Base-by-base conservation (phyloP, 1,140 invertebrate species). In the Ditylenchus dipsaci region DNA sequence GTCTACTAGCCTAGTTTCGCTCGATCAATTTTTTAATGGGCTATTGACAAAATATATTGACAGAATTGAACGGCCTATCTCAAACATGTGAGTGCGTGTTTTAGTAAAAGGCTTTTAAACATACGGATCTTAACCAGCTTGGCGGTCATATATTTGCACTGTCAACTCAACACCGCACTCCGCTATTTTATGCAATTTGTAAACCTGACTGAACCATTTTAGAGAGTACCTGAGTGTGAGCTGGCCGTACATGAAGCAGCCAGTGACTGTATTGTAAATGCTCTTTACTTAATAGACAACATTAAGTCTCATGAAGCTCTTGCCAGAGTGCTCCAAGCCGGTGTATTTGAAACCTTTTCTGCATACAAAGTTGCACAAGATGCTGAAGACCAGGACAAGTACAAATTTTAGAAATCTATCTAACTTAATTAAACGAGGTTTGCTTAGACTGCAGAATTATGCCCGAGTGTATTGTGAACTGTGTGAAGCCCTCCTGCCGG, bases 391-490 rank as follows among this genome's bases (percentile, higher is more conserved):
- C 88, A 89, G 70, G 91, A 94, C 78, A 88, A 88, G 87, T 87
- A 61, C 1, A 38, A 13, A 19, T 61, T 63, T 38, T 38, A 19
- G 19, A 59, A 61, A 61, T 27, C n/a, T 61, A 8, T 76, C 63
- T n/a, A n/a, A n/a, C n/a, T n/a, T n/a, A n/a, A n/a, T 63, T 30
- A 56, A 47, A 23, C 65, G 23, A 23, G 58, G 60, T 72, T 78
- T 76, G 83, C 84, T 71, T 77, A 89, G 89, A 74, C 91, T 91
- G 21, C 87, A 92, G 62, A 95, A 94, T 82, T 96, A 92, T 84
- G 91, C 91, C 81, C 88, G 93, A 74, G 89, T 97, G 74, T 97
- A 97, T 84, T 95, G 93, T 17, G 93, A 95, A 83, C 84, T 96
- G 60, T 92, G 89, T 27, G 93, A 97, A 85, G 89, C 91, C 15